Evolutionary conservation across 2,797 vertebrate species (phyloP), one percentile per base, ranked within the genome.

Genomic region (Malacoctenus gilli): DNA sequence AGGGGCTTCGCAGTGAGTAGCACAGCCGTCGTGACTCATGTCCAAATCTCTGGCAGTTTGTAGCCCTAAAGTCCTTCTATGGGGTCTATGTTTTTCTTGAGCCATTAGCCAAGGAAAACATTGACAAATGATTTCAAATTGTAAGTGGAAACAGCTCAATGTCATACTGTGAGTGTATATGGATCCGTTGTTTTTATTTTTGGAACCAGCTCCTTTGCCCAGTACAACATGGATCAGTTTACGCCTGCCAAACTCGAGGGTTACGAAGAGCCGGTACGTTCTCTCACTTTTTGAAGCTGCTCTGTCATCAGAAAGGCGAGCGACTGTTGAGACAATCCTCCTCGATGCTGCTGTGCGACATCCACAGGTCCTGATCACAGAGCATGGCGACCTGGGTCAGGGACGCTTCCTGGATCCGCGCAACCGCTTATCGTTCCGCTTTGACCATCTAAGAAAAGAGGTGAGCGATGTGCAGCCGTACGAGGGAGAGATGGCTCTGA

Each of bases 191-290:
- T 75, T 13, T 60, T 75, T 31, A 50, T 75, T n/a, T n/a, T n/a
- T n/a, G n/a, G n/a, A n/a, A n/a, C 15, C 82, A 99, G 97, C 89
- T 96, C 97, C 44, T 99, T 99, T 93, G 97, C 97, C 89, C 96
- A 99, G 86, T 99, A 99, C 90, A 99, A 99, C 86, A 92, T 99
- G 96, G 97, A 99, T 92, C 97, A 99, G 83, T 99, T 99, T 88
- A 97, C 96, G 65, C 96, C 97, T 72, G 96, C 96, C 79, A 98
- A 97, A 92, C 85, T 97, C 68, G 95, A 98, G 59, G 95, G 95
- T 82, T 94, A 93, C 4, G 96, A 99, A 14, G 97, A 99, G 69
- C 94, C 94, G 91, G 97, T 99, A 93, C 43, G 83, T 66, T 48
- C 68, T 20, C 8, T 37, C 14, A 1, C 25, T 4, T n/a, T n/a